These are phyloP conservation scores for Microctonus aethiopoides DNA, from an alignment of 2,888 invertebrate species.

Conservation along the genomic window DNA sequence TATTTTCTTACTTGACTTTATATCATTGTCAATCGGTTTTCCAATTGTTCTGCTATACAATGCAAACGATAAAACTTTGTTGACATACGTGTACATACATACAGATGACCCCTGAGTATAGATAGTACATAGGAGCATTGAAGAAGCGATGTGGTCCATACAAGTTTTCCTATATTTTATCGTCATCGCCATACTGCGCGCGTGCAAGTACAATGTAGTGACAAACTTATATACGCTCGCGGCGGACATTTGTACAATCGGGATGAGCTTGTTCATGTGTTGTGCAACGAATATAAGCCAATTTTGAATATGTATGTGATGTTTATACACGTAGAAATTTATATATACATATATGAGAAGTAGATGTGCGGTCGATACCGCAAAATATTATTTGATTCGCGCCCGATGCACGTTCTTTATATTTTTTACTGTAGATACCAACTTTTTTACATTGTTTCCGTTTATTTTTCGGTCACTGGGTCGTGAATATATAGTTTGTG, in stretches of 20 bases:
- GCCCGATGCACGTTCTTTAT: conserved; percentile 10
- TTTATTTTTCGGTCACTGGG: conserved; percentile 22
- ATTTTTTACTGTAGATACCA: not conserved
- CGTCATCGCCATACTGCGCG: conserved; percentile 32
- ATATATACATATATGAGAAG: not conserved
- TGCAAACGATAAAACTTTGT: not conserved
- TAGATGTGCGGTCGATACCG: conserved; percentile 27
- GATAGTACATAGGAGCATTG: conserved; percentile 20
- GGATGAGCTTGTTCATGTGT: conserved; percentile 33
- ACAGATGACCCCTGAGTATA: conserved; percentile 18
- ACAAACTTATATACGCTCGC: conserved; percentile 14
- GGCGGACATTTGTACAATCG: conserved; percentile 18
- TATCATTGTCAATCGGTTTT: not conserved
- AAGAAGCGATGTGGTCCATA: conserved; percentile 34
- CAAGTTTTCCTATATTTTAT: conserved; percentile 46
- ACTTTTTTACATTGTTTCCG: conserved; percentile 44
- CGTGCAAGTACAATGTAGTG: not conserved
- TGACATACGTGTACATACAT: conserved; percentile 24
- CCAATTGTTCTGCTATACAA: not conserved
- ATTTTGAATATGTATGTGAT: conserved; percentile 45
- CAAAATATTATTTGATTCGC: conserved; percentile 46
- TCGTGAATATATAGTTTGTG: conserved; percentile 11
- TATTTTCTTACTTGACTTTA: too few relatives aligned
- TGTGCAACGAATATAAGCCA: conserved; percentile 9
- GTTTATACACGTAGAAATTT: conserved; percentile 25